Evolutionary conservation across 2,113 vertebrate genomes (phyloP).

Genomic region (Larimichthys crocea): DNA sequence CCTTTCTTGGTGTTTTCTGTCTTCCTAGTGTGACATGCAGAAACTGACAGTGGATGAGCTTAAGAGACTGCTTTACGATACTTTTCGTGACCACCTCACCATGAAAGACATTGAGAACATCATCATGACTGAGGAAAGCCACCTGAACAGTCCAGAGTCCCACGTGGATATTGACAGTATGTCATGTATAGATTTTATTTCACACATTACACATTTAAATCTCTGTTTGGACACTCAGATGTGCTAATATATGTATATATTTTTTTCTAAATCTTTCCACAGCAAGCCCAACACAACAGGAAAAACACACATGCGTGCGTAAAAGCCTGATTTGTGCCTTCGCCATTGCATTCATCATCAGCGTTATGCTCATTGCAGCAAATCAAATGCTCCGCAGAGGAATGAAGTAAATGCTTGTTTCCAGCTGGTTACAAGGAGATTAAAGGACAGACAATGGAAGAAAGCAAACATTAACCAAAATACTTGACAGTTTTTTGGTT

Average conservation of each 20-base stretch:
- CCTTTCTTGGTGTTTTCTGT: constrained; percentile 18
- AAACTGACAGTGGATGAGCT: constrained; percentile 98
- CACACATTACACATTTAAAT: constrained; percentile 5
- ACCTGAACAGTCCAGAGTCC: constrained; percentile 93
- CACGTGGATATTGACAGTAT: constrained; percentile 97
- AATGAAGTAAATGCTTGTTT: constrained; percentile 88
- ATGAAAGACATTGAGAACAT: constrained; percentile 99
- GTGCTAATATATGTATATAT: not conserved
- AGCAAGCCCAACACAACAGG: constrained; percentile 96
- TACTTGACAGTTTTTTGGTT: constrained; percentile 18
- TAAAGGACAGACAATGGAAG: constrained; percentile 10
- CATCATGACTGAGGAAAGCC: constrained; percentile 98
- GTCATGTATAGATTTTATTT: constrained; percentile 43
- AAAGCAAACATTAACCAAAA: constrained; percentile 56
- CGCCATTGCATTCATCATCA: constrained; percentile 98
- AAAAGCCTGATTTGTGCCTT: constrained; percentile 99
- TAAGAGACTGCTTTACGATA: constrained; percentile 95
- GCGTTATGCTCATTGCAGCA: constrained; percentile 97
- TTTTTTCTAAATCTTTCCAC: constrained; percentile 50
- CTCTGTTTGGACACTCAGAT: not conserved
- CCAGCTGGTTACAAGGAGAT: constrained; percentile 18
- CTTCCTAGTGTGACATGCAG: constrained; percentile 95
- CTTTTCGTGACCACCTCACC: constrained; percentile 98
- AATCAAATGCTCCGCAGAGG: constrained; percentile 99
- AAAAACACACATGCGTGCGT: constrained; percentile 97